Evolutionary conservation across 2,888 invertebrate species (phyloP).

Genomic region (Athrips mouffetella): DNA sequence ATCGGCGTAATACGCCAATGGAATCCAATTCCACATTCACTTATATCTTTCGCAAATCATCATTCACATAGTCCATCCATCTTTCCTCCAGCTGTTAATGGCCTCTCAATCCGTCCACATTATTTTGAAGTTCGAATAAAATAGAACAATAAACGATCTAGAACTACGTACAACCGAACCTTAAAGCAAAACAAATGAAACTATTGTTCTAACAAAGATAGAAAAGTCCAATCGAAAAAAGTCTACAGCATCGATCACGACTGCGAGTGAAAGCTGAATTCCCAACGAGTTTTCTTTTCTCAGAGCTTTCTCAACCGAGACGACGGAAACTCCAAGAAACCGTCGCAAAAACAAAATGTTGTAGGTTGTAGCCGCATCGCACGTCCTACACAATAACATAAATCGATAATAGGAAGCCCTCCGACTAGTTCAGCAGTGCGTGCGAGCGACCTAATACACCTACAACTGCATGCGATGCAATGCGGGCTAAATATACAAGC

Average conservation of each 20-base stretch:
- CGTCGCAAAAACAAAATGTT: slow-evolving; percentile 44
- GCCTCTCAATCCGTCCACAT: not conserved
- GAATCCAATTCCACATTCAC: not conserved
- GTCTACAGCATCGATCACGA: slow-evolving; percentile 30
- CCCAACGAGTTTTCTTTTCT: slow-evolving; percentile 50
- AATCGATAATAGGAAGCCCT: slow-evolving; percentile 77
- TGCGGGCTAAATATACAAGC: slow-evolving; percentile 76
- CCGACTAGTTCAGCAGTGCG: slow-evolving; percentile 78
- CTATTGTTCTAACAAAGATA: slow-evolving; percentile 5
- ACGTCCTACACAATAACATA: slow-evolving; percentile 64
- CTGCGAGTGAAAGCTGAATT: slow-evolving; percentile 56
- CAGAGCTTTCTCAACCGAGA: slow-evolving; percentile 60
- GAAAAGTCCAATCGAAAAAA: slow-evolving; percentile 7
- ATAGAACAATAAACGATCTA: too few species aligned
- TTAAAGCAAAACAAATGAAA: not conserved
- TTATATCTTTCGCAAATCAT: not conserved
- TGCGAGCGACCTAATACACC: slow-evolving; percentile 77
- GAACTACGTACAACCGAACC: too few species aligned
- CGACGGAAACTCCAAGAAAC: slow-evolving; percentile 54
- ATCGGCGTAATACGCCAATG: too few species aligned
- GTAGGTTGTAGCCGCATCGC: slow-evolving; percentile 36
- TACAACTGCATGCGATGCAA: slow-evolving; percentile 72
- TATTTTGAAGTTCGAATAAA: too few species aligned
- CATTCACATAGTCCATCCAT: not conserved
- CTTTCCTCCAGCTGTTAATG: too few species aligned